These are phyloP conservation scores for Chironomus tepperi DNA, from an alignment of 1,140 invertebrate species.

Conservation along the genomic window DNA sequence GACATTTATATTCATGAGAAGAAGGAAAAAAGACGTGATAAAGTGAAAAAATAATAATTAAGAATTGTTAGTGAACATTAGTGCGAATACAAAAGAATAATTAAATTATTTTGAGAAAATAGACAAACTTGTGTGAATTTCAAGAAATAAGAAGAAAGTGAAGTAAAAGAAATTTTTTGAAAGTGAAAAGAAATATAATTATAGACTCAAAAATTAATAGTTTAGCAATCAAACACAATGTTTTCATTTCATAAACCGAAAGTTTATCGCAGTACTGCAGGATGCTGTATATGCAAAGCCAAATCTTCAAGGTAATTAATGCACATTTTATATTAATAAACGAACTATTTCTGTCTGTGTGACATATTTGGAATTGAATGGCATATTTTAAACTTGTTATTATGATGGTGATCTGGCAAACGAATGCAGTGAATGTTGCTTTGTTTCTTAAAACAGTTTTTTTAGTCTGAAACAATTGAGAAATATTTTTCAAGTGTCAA, in stretches of 20 bases:
- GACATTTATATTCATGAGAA: no score
- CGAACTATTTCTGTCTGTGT: no score
- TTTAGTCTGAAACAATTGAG: no score
- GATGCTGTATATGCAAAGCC: constrained; percentile 82
- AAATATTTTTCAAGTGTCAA: no score
- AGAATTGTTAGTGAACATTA: neutral
- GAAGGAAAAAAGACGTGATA: neutral
- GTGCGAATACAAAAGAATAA: neutral
- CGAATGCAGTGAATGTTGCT: no score
- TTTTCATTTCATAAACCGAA: constrained; percentile 86
- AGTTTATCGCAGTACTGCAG: constrained; percentile 72
- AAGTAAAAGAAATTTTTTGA: neutral
- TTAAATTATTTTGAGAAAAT: neutral
- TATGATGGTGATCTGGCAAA: no score
- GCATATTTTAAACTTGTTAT: no score
- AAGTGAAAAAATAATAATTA: neutral
- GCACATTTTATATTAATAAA: neutral
- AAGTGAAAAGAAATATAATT: neutral
- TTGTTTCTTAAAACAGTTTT: no score
- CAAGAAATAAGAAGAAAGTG: neutral
- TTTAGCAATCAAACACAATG: constrained; percentile 46
- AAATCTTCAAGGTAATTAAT: constrained; percentile 64
- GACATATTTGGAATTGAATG: no score
- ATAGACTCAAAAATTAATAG: neutral
- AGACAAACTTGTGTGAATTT: neutral